Base-by-base conservation (phyloP, 2,113 vertebrate species). In the Pedionomus torquatus region DNA sequence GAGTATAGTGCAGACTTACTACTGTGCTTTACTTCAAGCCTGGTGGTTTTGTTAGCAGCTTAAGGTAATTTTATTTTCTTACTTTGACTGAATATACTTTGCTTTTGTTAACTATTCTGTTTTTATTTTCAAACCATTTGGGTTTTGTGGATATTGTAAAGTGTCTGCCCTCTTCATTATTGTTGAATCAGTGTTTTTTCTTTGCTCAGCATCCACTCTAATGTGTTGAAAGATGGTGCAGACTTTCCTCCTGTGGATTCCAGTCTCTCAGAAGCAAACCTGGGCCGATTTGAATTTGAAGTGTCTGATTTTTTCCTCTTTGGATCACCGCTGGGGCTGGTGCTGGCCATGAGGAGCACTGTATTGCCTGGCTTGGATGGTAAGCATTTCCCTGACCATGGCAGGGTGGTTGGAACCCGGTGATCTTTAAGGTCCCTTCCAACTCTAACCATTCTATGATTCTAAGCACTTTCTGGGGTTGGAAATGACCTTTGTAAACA, bases 221-320 rank as follows among this genome's bases (percentile, higher is more conserved):
- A 98, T 5, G 96, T 99, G 83, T 97, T 99, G 95, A 99, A 99
- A 92, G 99, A 99, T 8, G 98, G 98, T 55, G 84, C 96, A 4
- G 98, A 99, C 93, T 96, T 98, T 68, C 98, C 98, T 7, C 95
- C 96, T 1, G 93, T 97, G 25, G 98, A 97, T 44, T 90, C 98
- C 91, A 98, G 97, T 92, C 96, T 98, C 39, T 89, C 97, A 24
- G 96, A 99, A 87, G 96, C 98, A 89, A 99, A 98, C 94, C 97
- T 99, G 24, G 99, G 99, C 39, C 98, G 98, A 37, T 99, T 99
- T 92, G 99, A 99, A 90, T 99, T 99, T 21, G 99, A 99, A 3
- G 99, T 99, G 94, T 99, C 99, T 0, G 99, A 99, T 95, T 99
- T 99, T 97, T 99, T 99, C 98, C 98, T 99, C 90, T 98, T 99